Conservation (phyloP, 2,888 invertebrate genomes). For the Lagria hirta region DNA sequence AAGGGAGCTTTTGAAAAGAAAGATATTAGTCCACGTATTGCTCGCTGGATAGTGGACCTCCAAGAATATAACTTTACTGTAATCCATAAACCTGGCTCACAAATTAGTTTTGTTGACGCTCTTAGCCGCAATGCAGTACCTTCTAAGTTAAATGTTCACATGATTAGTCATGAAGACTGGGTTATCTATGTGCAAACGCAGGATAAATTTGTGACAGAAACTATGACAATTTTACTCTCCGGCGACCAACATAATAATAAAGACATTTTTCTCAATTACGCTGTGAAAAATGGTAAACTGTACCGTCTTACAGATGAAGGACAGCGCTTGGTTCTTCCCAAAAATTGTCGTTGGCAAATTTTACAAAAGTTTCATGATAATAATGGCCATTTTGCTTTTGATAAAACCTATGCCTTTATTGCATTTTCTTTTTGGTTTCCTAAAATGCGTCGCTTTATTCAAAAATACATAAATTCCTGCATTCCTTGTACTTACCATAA, state of each 20-base stretch:
- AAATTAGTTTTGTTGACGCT: conserved; percentile 29
- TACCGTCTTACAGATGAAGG: neutral
- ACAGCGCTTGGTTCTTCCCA: neutral
- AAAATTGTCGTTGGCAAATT: conserved; percentile 31
- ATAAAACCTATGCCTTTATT: conserved; percentile 29
- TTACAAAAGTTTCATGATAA: conserved; percentile 9
- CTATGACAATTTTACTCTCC: neutral
- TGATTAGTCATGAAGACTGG: neutral
- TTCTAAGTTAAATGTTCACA: neutral
- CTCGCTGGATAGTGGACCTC: conserved; percentile 23
- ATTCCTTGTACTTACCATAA: conserved; percentile 13
- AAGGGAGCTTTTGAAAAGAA: conserved; percentile 18
- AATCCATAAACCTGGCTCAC: conserved; percentile 17
- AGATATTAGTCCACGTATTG: conserved; percentile 18
- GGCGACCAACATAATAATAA: neutral
- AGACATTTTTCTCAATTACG: neutral
- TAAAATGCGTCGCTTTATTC: conserved; percentile 23
- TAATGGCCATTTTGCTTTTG: conserved; percentile 36
- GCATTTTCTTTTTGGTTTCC: neutral
- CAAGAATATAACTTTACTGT: conserved; percentile 25
- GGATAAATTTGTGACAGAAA: neutral
- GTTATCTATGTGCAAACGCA: neutral
- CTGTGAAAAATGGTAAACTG: neutral
- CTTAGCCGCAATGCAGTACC: conserved; percentile 11
- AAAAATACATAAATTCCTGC: conserved; percentile 14